These are phyloP conservation scores for Ectemnius cavifrons DNA, from an alignment of 2,888 invertebrate species.

Conservation along the genomic window DNA sequence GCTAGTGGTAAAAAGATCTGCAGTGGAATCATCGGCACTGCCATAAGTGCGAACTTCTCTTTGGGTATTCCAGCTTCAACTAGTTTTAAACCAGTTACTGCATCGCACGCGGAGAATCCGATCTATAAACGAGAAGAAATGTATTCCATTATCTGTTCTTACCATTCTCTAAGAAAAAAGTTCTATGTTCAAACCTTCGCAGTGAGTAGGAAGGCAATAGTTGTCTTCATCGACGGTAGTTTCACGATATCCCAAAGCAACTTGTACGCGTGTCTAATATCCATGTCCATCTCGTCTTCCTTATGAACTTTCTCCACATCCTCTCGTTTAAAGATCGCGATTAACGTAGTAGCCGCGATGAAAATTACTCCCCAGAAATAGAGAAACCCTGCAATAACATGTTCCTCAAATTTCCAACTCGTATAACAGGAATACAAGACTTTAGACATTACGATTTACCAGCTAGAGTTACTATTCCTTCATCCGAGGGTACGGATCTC, in stretches of 20 bases:
- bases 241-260: conserved; percentile 90
- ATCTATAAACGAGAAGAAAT: conserved; percentile 81
- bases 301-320: conserved; percentile 76
- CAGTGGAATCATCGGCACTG: conserved; percentile 95
- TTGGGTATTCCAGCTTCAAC: conserved; percentile 98
- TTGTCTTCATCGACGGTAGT: conserved; percentile 88
- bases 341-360: conserved; percentile 91
- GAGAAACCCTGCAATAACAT: conserved; percentile 85
- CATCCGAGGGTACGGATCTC: conserved; percentile 83
- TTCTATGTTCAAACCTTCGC: conserved; percentile 82
- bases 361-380: conserved; percentile 97
- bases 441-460: conserved; percentile 67
- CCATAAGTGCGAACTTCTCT: conserved; percentile 94
- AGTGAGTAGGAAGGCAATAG: conserved; percentile 91
- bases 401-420: no score
- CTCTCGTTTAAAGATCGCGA: conserved; percentile 93
- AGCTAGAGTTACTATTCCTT: conserved; percentile 86
- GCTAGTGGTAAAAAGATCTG: conserved; percentile 95
- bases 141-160: no score
- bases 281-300: conserved; percentile 76
- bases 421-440: no score
- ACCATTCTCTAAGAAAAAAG: no score
- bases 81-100: conserved; percentile 95
- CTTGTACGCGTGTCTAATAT: conserved; percentile 87
- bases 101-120: conserved; percentile 97